Percentiles rank a stretch among this genome's conserved stretches.
Conservation (phyloP, 2,888 invertebrate species). For the Drosophila yooni region DNA sequence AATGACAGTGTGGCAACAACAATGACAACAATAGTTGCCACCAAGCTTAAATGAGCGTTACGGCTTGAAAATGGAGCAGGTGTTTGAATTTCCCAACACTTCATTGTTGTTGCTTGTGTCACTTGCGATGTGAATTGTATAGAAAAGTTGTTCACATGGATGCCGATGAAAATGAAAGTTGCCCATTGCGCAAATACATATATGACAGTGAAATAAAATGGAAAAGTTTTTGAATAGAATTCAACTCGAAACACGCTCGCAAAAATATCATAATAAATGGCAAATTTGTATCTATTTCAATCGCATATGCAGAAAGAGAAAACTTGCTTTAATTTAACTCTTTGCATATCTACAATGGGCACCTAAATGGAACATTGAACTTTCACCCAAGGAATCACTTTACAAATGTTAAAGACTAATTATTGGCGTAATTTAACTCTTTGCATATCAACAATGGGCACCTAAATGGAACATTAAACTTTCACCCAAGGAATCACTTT, state of each 20-base stretch:
- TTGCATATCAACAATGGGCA: background rate
- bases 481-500: background rate
- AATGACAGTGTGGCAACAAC: slow-evolving; percentile 37
- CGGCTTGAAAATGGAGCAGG: slow-evolving; percentile 39
- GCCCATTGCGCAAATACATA: slow-evolving; percentile 1
- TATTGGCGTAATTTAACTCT: background rate
- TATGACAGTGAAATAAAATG: background rate
- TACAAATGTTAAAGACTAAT: background rate
- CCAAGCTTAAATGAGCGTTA: slow-evolving; percentile 33
- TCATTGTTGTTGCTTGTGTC: slow-evolving; percentile 13
- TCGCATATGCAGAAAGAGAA: background rate
- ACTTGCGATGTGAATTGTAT: slow-evolving; percentile 43
- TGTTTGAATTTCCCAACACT: slow-evolving; percentile 26
- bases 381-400: background rate
- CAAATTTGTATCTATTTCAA: background rate
- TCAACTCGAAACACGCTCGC: background rate
- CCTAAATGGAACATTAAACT: background rate
- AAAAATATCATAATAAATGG: background rate
- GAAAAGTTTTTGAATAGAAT: slow-evolving; percentile 6
- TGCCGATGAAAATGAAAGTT: slow-evolving; percentile 55
- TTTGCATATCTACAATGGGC: background rate
- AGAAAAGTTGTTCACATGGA: slow-evolving; percentile 35
- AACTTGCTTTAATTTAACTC: background rate
- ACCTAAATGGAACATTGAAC: background rate
- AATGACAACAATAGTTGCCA: slow-evolving; percentile 17